These are phyloP conservation scores for Gymnothorax javanicus DNA, from an alignment of 2,797 vertebrate species.

Conservation along the genomic window DNA sequence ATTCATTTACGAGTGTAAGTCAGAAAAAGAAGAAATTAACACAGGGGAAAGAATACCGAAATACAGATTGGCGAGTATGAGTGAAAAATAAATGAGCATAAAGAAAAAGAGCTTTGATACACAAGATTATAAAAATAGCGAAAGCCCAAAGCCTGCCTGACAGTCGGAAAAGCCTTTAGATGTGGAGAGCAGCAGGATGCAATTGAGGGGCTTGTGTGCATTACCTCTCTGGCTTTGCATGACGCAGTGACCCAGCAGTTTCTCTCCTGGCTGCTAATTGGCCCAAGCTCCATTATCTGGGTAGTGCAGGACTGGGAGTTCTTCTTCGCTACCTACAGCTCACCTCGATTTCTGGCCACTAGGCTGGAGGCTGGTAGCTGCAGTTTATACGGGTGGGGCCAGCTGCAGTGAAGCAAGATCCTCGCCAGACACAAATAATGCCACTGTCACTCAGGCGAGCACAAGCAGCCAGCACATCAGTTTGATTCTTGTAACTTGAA, in stretches of 20 bases:
- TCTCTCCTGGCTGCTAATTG: not conserved
- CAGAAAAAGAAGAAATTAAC: not conserved
- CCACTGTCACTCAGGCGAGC: not conserved
- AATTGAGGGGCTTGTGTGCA: not conserved
- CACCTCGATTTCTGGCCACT: not conserved
- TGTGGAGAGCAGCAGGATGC: not conserved
- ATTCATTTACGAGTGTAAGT: not conserved
- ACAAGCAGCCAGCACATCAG: not conserved
- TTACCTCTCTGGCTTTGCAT: not conserved
- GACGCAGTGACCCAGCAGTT: slow-evolving; percentile 13
- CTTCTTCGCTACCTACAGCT: not conserved
- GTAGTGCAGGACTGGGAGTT: not conserved
- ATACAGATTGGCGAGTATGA: no score
- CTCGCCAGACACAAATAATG: not conserved
- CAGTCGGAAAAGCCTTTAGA: not conserved
- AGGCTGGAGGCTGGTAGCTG: not conserved
- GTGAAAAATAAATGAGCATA: not conserved
- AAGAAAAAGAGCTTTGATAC: not conserved
- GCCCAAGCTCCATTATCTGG: not conserved
- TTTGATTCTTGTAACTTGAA: not conserved
- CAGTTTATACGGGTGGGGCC: not conserved
- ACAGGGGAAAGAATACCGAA: not conserved
- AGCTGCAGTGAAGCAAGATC: not conserved
- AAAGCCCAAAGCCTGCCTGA: not conserved
- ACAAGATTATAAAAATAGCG: not conserved